phyloP scores from a whole-genome alignment of 2,797 vertebrate species.

The Cynodonichthys magdalenae region DNA sequence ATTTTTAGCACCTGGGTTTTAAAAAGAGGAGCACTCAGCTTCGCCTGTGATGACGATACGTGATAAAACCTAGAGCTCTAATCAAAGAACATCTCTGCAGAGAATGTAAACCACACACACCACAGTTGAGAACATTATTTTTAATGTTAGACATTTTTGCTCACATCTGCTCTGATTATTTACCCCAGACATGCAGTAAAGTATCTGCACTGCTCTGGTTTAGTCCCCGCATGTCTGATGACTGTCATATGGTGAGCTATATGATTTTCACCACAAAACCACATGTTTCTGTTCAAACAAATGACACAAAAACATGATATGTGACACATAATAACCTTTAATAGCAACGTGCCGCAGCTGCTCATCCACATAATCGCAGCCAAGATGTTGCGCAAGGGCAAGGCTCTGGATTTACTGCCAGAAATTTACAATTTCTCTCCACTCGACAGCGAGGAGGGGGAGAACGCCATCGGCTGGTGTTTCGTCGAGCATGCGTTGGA shows the following conservation, averaged over 20 bases:
- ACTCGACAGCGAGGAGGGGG: conserved; percentile 17
- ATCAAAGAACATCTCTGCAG: too few species aligned
- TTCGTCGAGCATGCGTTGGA: conserved; percentile 17
- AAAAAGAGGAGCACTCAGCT: conserved; percentile 15
- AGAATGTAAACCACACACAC: too few species aligned
- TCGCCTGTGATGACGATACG: background rate
- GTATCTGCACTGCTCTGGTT: conserved; percentile 11
- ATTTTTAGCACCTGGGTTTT: conserved; percentile 48
- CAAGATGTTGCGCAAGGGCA: conserved; percentile 5
- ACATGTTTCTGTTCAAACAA: conserved; percentile 20
- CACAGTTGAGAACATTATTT: too few species aligned
- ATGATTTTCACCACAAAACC: conserved; percentile 13
- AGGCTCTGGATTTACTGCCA: conserved; percentile 13
- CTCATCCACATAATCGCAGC: conserved; percentile 19
- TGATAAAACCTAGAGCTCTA: too few species aligned
- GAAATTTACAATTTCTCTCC: conserved; percentile 7
- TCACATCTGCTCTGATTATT: too few species aligned
- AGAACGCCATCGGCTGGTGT: conserved; percentile 25
- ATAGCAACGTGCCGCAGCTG: conserved; percentile 12
- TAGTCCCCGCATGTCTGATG: conserved; percentile 23
- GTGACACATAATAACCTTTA: conserved; percentile 23
- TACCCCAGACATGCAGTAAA: too few species aligned
- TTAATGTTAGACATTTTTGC: too few species aligned
- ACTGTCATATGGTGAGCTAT: conserved; percentile 12
- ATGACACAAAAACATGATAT: conserved; percentile 20